These are phyloP conservation scores for Selene dorsalis DNA, from an alignment of 2,797 vertebrate species.

Conservation along the genomic window DNA sequence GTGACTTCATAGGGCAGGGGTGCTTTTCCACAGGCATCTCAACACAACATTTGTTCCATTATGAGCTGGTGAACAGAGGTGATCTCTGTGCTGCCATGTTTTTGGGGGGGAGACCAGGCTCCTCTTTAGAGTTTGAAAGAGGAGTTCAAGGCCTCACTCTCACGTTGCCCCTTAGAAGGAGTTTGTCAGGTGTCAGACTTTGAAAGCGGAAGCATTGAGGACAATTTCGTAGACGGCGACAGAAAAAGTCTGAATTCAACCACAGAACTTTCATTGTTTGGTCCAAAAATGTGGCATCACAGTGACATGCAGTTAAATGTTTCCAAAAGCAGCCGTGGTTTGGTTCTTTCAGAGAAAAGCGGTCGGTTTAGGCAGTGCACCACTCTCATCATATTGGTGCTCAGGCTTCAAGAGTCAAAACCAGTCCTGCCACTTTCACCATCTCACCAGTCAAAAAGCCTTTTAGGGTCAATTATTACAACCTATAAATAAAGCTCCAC, in stretches of 20 bases:
- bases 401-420: slow-evolving; percentile 7
- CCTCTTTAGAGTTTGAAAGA: slow-evolving; percentile 15
- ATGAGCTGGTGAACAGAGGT: slow-evolving; percentile 55
- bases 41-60: slow-evolving; percentile 54
- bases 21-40: slow-evolving; percentile 52
- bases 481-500: background rate
- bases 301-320: slow-evolving; percentile 24
- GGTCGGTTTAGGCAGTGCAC: slow-evolving; percentile 21
- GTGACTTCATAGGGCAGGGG: slow-evolving; percentile 51
- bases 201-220: background rate
- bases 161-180: slow-evolving; percentile 16
- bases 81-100: slow-evolving; percentile 44
- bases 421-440: slow-evolving; percentile 2
- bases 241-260: slow-evolving; percentile 30
- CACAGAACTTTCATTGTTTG: slow-evolving; percentile 27
- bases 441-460: slow-evolving; percentile 13
- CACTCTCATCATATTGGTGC: slow-evolving; percentile 27
- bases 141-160: slow-evolving; percentile 8
- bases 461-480: background rate
- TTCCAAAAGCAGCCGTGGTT: slow-evolving; percentile 52
- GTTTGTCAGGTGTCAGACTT: slow-evolving; percentile 9
- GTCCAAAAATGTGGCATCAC: slow-evolving; percentile 32
- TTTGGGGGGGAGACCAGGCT: slow-evolving; percentile 21
- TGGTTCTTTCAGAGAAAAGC: slow-evolving; percentile 44
- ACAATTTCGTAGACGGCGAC: background rate